Conservation (phyloP, 2,888 invertebrate genomes). For the Exephanes ischioxanthus region DNA sequence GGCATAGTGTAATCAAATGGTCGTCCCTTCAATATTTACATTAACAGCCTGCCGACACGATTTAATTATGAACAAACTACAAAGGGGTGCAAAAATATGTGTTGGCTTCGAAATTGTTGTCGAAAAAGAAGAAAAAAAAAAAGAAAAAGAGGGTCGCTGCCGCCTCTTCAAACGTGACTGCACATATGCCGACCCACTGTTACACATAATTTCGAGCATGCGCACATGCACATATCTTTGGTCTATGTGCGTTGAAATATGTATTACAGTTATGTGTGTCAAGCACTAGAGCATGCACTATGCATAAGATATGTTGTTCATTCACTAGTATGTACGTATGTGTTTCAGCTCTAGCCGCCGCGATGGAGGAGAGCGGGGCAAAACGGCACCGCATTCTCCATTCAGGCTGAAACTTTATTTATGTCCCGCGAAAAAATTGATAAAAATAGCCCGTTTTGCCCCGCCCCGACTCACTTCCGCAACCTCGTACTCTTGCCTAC, state of each 20-base stretch:
- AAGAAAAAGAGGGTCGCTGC: neutral
- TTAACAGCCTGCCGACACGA: no score
- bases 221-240: neutral
- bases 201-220: neutral
- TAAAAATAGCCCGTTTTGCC: no score
- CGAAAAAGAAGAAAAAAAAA: neutral
- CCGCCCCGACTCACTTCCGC: neutral
- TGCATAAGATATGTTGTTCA: slow-evolving; percentile 77
- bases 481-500: slow-evolving; percentile 7
- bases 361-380: slow-evolving; percentile 27
- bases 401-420: no score
- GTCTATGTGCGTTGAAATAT: slow-evolving; percentile 17
- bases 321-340: slow-evolving; percentile 65
- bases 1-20: no score
- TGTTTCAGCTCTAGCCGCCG: slow-evolving; percentile 65
- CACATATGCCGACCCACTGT: neutral
- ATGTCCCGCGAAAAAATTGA: no score
- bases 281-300: slow-evolving; percentile 67
- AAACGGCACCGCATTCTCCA: no score
- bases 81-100: no score
- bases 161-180: neutral
- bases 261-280: slow-evolving; percentile 25
- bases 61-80: no score
- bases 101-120: neutral
- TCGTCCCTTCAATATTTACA: no score